A percentile compares a stretch with the other conserved stretches of the same genome.
These are phyloP conservation scores for Rhopalosiphum nymphaeae DNA, from an alignment of 2,888 invertebrate genomes.

Conservation along the genomic window DNA sequence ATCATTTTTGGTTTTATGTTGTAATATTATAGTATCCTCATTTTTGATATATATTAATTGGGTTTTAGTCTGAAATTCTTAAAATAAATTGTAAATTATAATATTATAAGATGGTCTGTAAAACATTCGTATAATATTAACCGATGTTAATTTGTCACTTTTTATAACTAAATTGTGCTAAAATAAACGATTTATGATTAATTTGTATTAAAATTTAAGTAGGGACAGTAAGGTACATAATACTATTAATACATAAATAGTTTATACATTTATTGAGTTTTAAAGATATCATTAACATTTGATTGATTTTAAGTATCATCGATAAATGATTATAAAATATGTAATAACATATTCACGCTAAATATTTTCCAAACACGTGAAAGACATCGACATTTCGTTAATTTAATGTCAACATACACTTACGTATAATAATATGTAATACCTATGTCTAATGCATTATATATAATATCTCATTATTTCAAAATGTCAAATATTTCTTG, in stretches of 20 bases:
- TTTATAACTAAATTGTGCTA: not conserved
- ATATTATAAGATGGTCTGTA: not conserved
- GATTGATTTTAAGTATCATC: not conserved
- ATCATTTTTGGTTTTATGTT: not conserved
- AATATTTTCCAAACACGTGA: not conserved
- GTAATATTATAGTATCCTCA: not conserved
- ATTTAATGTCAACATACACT: not conserved
- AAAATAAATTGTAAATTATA: not conserved
- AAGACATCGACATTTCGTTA: not conserved
- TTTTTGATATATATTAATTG: not conserved
- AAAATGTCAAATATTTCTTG: not conserved
- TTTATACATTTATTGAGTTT: not conserved
- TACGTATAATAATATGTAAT: not conserved
- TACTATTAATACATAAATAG: not conserved
- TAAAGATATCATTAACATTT: not conserved
- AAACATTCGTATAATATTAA: not conserved
- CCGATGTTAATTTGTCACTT: not conserved
- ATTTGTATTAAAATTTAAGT: not conserved
- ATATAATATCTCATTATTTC: slow-evolving; percentile 1
- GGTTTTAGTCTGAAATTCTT: not conserved
- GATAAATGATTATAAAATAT: not conserved
- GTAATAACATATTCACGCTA: not conserved
- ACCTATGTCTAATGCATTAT: not conserved
- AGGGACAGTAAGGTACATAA: not conserved
- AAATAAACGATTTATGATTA: not conserved